These are phyloP conservation scores for Passer montanus DNA, from an alignment of 2,113 vertebrate genomes.

Conservation along the genomic window DNA sequence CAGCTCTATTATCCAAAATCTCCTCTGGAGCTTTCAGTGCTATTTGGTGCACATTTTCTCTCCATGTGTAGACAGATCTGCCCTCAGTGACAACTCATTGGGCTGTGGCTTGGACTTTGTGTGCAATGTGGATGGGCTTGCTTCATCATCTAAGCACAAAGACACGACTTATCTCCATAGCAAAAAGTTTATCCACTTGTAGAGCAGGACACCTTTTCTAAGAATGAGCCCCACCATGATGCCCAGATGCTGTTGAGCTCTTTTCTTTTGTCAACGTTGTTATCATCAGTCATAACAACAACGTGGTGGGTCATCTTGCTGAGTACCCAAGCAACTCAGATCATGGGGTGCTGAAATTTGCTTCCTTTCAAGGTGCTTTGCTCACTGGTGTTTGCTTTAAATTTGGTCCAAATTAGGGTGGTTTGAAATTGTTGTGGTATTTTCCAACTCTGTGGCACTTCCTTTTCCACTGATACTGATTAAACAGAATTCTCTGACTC, in stretches of 20 bases:
- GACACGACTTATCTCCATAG: background rate
- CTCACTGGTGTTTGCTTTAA: background rate
- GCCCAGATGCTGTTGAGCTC: background rate
- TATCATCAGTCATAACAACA: background rate
- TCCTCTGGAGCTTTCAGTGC: constrained; percentile 1
- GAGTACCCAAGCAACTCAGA: background rate
- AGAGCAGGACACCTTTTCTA: background rate
- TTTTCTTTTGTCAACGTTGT: background rate
- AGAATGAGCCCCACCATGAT: background rate
- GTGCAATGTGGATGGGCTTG: background rate
- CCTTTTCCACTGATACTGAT: background rate
- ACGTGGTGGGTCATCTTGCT: background rate
- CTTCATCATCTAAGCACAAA: constrained; percentile 4
- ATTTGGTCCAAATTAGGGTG: background rate
- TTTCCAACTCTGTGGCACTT: background rate
- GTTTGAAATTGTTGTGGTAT: background rate
- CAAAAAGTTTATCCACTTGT: background rate
- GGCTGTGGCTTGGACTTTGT: background rate
- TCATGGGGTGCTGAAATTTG: background rate
- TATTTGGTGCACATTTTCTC: background rate
- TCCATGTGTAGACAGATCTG: background rate
- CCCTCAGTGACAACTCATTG: background rate
- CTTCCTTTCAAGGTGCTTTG: background rate
- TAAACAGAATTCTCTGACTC: background rate
- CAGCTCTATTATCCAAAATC: constrained; percentile 26